phyloP scores from a whole-genome alignment of 2,113 vertebrate genomes.

The Sinocyclocheilus anophthalmus region DNA sequence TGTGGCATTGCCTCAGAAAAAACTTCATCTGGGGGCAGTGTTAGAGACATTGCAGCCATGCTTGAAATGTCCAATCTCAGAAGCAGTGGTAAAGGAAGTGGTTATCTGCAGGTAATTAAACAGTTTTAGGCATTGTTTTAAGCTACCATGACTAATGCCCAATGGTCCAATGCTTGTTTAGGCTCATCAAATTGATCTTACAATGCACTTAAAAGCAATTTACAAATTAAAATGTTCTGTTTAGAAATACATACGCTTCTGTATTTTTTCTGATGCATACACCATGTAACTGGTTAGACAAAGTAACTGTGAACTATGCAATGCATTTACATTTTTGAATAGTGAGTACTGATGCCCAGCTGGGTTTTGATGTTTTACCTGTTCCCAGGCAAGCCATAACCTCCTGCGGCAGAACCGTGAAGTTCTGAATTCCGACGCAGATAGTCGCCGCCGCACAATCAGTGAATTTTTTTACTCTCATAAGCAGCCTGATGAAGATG shows the following conservation, averaged over 20 bases:
- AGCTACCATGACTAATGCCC: not conserved
- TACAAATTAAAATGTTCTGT: no score
- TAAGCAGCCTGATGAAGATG: slow-evolving; percentile 58
- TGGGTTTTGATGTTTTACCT: not conserved
- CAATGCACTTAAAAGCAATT: not conserved
- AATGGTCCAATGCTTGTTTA: not conserved
- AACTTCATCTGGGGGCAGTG: slow-evolving; percentile 82
- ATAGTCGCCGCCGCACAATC: slow-evolving; percentile 88
- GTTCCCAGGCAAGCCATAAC: slow-evolving; percentile 78
- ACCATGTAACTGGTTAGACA: not conserved
- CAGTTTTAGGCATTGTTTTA: not conserved
- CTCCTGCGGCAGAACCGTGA: slow-evolving; percentile 82
- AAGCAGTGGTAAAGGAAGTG: slow-evolving; percentile 77
- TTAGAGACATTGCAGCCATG: slow-evolving; percentile 94
- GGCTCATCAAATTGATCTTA: not conserved
- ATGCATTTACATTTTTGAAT: not conserved
- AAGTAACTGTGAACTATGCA: not conserved
- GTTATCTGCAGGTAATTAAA: slow-evolving; percentile 75
- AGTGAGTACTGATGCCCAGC: not conserved
- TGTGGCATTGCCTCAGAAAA: slow-evolving; percentile 72
- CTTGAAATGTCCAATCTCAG: slow-evolving; percentile 92
- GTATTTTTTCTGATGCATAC: not conserved
- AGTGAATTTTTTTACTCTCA: slow-evolving; percentile 73
- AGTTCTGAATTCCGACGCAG: slow-evolving; percentile 83
- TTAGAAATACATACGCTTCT: no score